phyloP scores from a whole-genome alignment of 2,797 vertebrate genomes.

The Sylvilagus floridanus region DNA sequence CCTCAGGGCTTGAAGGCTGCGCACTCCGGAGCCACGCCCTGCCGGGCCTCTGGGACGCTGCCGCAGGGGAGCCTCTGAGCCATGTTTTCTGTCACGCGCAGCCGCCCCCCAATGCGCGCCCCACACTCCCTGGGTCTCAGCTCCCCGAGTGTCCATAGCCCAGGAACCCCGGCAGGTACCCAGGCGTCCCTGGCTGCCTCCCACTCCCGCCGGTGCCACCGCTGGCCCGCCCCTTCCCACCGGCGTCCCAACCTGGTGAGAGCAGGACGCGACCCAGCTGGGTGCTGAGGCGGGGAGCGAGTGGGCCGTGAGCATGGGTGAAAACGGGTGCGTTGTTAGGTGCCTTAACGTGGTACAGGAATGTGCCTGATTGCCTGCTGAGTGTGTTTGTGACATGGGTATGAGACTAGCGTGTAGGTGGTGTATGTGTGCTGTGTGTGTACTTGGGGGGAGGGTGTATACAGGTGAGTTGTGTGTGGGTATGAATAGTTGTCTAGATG shows the following conservation, averaged over 20 bases:
- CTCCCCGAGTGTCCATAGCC: background rate
- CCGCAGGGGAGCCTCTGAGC: background rate
- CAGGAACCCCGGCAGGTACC: too few relatives aligned
- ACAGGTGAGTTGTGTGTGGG: background rate
- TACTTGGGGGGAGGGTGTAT: background rate
- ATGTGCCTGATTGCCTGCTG: too few relatives aligned
- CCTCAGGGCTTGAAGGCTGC: background rate
- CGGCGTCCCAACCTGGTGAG: too few relatives aligned
- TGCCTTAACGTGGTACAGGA: background rate
- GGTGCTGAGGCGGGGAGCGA: too few relatives aligned
- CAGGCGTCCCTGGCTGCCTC: too few relatives aligned
- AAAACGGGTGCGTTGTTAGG: background rate
- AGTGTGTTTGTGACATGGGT: background rate
- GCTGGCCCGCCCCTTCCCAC: too few relatives aligned
- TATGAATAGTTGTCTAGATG: background rate
- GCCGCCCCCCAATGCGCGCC: background rate
- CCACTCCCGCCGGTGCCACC: too few relatives aligned
- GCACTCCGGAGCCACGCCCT: background rate
- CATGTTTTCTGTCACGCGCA: background rate
- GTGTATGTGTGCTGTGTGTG: too few relatives aligned
- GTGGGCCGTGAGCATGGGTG: too few relatives aligned
- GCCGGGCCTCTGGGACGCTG: background rate
- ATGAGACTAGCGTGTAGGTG: background rate
- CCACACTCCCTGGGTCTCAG: background rate
- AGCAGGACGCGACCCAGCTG: too few relatives aligned